Conservation (phyloP, 2,113 vertebrate species). For the Anhinga anhinga region DNA sequence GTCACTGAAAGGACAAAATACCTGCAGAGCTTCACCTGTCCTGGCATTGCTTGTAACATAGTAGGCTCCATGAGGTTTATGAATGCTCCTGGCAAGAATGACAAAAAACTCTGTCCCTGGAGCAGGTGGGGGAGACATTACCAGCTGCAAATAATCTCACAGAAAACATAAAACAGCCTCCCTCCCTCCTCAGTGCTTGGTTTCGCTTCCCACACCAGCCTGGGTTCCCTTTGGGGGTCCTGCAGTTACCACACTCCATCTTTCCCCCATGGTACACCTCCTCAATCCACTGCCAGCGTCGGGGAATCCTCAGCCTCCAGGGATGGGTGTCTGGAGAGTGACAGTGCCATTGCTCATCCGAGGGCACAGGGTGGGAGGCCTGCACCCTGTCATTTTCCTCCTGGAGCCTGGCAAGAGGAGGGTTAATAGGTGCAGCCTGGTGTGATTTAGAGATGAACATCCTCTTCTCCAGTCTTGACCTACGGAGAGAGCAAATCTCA, state of each 20-base stretch:
- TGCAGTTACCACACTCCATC: background rate
- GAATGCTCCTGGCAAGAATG: background rate
- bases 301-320: background rate
- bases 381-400: background rate
- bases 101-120: background rate
- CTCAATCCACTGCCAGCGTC: rapidly evolving
- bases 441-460: background rate
- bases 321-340: too few relatives aligned
- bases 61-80: background rate
- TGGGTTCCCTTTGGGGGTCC: background rate
- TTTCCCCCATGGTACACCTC: background rate
- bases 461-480: background rate
- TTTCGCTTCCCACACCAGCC: background rate
- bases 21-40: background rate
- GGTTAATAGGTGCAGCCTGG: background rate
- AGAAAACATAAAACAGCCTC: background rate
- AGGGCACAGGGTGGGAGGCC: background rate
- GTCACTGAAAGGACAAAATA: background rate
- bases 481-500: background rate
- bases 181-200: background rate
- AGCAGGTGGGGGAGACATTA: background rate
- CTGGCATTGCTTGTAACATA: background rate
- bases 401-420: background rate
- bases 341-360: background rate
- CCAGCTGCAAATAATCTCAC: background rate